Evolutionary conservation across 2,888 invertebrate species (phyloP), one percentile per base, ranked within the genome.

Genomic region (Pristionchus fissidentatus): DNA sequence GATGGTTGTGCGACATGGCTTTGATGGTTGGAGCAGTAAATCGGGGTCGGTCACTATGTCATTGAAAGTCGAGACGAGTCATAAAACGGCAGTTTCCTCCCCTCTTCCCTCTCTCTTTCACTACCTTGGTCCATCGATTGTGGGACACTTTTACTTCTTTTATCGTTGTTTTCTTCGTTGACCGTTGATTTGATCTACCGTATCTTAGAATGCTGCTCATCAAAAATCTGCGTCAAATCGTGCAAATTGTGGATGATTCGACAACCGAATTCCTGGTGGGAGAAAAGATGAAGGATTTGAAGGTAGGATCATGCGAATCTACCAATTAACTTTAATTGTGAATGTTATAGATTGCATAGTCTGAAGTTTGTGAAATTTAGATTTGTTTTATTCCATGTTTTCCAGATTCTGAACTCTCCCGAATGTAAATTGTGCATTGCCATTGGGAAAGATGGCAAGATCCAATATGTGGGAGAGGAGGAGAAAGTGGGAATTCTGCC

Each of bases 201-300:
- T 29, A 55, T 43, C 29, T n/a, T n/a, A 82, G 38, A 22, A 82
- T 66, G 70, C 70, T 88, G 13, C 73, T 89, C 0, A 84, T 89
- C 19, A 87, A 84, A 62, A 85, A 85, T 52, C 84, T 92, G 43
- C 86, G 86, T 35, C 91, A 91, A 84, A 87, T 91, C 29, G 91
- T 91, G 8, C 91, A 91, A 87, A 86, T 91, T 19, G 89, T 89
- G 43, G 90, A 90, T 83, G 86, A 90, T 84, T 75, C 83, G 8
- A 75, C 80, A 43, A 86, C 86, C 2, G 85, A 86, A 26, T 90
- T 83, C 83, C 83, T 91, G 52, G 57, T 77, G 10, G 90, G 89
- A 22, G 77, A 85, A 1, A 84, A 88, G n/a, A 91, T 91, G 90
- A 86, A 80, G 60, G 84, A 86, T 3, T 87, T 91, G 15, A 91